A percentile compares a stretch with the other conserved stretches of the same genome.
Evolutionary conservation across 1,140 invertebrate species (phyloP).

Genomic region (Planococcus citri): DNA sequence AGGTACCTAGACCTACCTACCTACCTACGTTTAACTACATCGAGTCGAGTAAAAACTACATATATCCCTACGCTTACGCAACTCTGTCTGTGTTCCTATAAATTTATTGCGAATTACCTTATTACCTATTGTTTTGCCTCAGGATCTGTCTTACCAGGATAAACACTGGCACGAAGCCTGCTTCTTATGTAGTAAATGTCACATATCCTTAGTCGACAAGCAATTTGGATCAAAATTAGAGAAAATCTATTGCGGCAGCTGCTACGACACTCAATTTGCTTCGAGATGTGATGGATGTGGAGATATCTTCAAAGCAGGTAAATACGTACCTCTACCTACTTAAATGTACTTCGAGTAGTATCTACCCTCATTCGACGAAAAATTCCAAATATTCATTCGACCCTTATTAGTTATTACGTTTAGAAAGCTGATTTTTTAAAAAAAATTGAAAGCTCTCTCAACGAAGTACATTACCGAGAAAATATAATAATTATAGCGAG

Average conservation of each 20-base stretch:
- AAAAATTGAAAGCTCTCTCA: too few species aligned
- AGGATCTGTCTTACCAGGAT: conserved; percentile 99
- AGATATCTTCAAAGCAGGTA: conserved; percentile 96
- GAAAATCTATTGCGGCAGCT: conserved; percentile 98
- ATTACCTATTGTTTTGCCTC: conserved; percentile 24
- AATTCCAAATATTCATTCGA: too few species aligned
- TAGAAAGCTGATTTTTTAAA: too few species aligned
- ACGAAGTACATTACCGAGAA: too few species aligned
- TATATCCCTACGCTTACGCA: too few species aligned
- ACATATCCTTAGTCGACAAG: conserved; percentile 94
- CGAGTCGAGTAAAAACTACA: not conserved
- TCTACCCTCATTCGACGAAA: too few species aligned
- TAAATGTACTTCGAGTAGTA: too few species aligned
- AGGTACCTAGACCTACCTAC: conserved; percentile 59
- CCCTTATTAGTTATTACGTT: too few species aligned
- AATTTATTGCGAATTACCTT: not conserved
- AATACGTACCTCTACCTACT: conserved; percentile 27
- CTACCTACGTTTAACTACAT: not conserved
- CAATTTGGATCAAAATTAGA: conserved; percentile 96
- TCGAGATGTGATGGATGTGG: conserved; percentile 96
- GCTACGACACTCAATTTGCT: conserved; percentile 97
- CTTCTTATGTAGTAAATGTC: conserved; percentile 96
- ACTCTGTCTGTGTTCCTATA: not conserved
- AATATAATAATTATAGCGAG: too few species aligned
- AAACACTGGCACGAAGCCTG: conserved; percentile 99